Evolutionary conservation across 2,113 vertebrate species (phyloP), one percentile per base, ranked within the genome.

Genomic region (Pangasianodon hypophthalmus): DNA sequence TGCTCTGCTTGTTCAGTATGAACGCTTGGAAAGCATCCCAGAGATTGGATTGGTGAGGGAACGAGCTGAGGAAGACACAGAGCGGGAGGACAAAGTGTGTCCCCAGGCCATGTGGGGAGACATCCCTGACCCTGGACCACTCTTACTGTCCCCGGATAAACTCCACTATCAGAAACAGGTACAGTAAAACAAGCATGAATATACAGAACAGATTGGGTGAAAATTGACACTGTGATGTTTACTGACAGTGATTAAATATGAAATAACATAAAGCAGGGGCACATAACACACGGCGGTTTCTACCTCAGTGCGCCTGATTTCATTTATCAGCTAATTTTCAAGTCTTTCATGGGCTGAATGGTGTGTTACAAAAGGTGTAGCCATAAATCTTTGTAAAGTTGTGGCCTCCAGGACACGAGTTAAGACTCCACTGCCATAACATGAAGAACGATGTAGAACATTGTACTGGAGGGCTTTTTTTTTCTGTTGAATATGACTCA

Each of bases 91-190:
- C 77, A 92, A 94, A 84, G 95, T 96, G 86, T 94, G 94, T 94
- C 92, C 96, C 88, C 95, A 94, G 37, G 95, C 85, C 87, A 91
- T 94, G 54, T 90, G 91, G 0, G 85, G 37, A 0, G 96, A 97
- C 82, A 91, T 77, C 16, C 73, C 90, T 0, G 96, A 97, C 5
- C 91, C 92, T 0, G 93, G 93, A 16, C 94, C 95, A 0, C 94
- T 95, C 54, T 94, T 97, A 79, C 96, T 94, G 79, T 97, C 96
- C 54, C 93, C 95, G 4, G 97, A 98, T 0, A 89, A 96, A 91
- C 93, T 95, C 50, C 97, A 97, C 94, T 95, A 97, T 85, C 97
- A 97, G 81, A 97, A 96, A 94, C 98, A 98, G 98, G 98, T 99
- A 95, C 26, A 9, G 37, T 16, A 10, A 37, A 48, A 69, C 60